Conservation (phyloP, 2,113 vertebrate genomes). For the Calypte anna region DNA sequence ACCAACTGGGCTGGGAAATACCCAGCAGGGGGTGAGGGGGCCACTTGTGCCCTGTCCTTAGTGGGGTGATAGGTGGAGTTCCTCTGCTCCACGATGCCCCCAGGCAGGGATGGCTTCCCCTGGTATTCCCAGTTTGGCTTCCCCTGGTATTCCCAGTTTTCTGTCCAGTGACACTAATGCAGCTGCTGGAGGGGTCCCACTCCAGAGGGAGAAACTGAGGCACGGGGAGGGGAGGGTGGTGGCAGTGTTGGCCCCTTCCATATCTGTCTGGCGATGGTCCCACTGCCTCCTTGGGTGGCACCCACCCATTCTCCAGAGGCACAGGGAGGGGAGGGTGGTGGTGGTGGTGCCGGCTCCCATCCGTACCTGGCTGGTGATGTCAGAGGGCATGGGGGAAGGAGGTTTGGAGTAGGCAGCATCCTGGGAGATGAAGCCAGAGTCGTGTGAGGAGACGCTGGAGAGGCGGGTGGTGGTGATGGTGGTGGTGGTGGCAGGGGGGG, state of each 20-base stretch:
- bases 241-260: too few relatives aligned
- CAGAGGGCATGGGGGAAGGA: conserved; percentile 96
- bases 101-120: neutral
- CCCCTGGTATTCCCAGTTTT: too few relatives aligned
- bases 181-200: too few relatives aligned
- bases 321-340: neutral
- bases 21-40: fast-evolving
- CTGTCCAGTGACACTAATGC: too few relatives aligned
- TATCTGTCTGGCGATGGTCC: too few relatives aligned
- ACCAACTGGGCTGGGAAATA: neutral
- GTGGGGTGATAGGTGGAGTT: neutral
- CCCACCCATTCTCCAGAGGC: neutral
- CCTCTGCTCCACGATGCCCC: neutral
- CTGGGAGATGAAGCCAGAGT: conserved; percentile 97
- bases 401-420: conserved; percentile 94
- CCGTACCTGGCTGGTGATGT: conserved; percentile 95
- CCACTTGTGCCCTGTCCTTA: too few relatives aligned
- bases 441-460: conserved; percentile 97
- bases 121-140: too few relatives aligned
- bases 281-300: neutral
- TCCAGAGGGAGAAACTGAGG: too few relatives aligned
- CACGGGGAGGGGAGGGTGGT: too few relatives aligned
- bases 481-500: conserved; percentile 77
- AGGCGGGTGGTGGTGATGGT: conserved; percentile 79
- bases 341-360: fast-evolving